Evolutionary conservation across 2,888 invertebrate genomes (phyloP).

Genomic region (Furcula furcula): DNA sequence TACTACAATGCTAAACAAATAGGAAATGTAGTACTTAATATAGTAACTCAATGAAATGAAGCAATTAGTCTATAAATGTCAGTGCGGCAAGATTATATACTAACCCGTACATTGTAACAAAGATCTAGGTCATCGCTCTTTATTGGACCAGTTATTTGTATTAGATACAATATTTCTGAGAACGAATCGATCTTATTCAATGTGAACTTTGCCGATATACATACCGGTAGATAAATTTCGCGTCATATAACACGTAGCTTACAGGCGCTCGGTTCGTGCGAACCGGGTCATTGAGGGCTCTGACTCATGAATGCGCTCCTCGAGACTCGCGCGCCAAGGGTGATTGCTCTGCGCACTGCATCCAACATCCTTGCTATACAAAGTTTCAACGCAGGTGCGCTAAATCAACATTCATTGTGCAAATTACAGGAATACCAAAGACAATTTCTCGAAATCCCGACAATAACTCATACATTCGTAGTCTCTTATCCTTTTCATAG

Average conservation of each 20-base stretch:
- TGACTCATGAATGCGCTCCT: slow-evolving; percentile 39
- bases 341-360: slow-evolving; percentile 9
- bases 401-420: slow-evolving; percentile 45
- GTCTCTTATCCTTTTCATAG: slow-evolving; percentile 22
- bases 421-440: slow-evolving; percentile 35
- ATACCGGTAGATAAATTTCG: slow-evolving; percentile 30
- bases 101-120: not conserved
- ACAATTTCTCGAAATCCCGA: slow-evolving; percentile 36
- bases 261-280: slow-evolving; percentile 46
- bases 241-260: slow-evolving; percentile 43
- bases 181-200: slow-evolving; percentile 1
- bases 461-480: slow-evolving; percentile 34
- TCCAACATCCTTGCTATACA: slow-evolving; percentile 22
- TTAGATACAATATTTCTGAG: not conserved
- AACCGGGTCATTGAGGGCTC: slow-evolving; percentile 61
- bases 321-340: slow-evolving; percentile 14
- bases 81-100: not conserved
- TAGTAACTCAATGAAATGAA: no score
- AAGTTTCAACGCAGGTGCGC: slow-evolving; percentile 24
- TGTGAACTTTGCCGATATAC: slow-evolving; percentile 6
- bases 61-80: not conserved
- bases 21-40: no score
- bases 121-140: not conserved
- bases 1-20: no score
- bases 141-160: not conserved